Conservation (phyloP, 2,888 invertebrate species). For the Dryomyza anilis region DNA sequence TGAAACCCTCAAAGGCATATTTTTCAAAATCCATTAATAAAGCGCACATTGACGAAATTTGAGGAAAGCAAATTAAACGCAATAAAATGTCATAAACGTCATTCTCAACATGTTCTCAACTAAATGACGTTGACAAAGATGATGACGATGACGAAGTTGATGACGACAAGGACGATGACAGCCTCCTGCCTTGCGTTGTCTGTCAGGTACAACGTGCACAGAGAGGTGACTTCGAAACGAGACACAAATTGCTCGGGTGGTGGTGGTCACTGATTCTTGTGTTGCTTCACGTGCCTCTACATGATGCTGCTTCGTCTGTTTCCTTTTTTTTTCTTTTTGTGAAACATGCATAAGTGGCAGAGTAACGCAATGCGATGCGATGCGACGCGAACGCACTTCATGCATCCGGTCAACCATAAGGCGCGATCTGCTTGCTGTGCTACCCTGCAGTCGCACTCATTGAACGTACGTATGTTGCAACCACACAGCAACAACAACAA, state of each 20-base stretch:
- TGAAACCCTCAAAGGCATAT: too few relatives aligned
- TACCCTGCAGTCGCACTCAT: too few relatives aligned
- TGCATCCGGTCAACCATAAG: neutral
- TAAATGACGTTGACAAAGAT: neutral
- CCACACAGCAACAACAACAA: neutral
- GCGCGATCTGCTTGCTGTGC: neutral
- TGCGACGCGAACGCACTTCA: slow-evolving; percentile 1
- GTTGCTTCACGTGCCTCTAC: too few relatives aligned
- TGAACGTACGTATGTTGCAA: neutral
- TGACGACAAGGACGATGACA: too few relatives aligned
- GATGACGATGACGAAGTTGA: too few relatives aligned
- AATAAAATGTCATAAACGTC: slow-evolving; percentile 21
- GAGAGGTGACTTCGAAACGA: neutral
- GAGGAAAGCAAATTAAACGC: neutral
- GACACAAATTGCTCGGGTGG: neutral
- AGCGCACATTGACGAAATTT: neutral
- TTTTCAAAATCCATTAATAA: neutral
- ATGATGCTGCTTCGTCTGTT: too few relatives aligned
- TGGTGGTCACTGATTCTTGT: slow-evolving; percentile 6
- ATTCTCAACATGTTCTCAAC: neutral
- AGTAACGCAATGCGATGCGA: neutral
- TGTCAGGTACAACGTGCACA: neutral
- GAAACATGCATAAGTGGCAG: slow-evolving; percentile 11
- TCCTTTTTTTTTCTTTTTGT: slow-evolving; percentile 3
- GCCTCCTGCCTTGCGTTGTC: too few relatives aligned